Evolutionary conservation across 2,888 invertebrate genomes (phyloP).

Genomic region (Gymnosoma rotundatum): DNA sequence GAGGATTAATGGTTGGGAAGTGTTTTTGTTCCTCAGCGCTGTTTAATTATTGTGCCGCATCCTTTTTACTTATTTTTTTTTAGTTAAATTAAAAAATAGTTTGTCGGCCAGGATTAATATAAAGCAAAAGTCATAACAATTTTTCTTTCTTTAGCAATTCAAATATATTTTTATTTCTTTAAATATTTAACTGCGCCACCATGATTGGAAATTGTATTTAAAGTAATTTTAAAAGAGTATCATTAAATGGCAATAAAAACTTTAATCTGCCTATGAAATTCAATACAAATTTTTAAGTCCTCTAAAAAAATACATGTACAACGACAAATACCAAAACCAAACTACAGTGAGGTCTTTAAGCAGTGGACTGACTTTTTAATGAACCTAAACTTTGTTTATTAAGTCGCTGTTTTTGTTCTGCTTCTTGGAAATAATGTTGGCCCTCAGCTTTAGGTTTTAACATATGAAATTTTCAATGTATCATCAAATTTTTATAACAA

Average conservation of each 20-base stretch:
- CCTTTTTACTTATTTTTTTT: no score
- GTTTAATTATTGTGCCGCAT: no score
- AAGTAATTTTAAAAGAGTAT: slow-evolving; percentile 13
- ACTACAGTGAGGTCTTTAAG: no score
- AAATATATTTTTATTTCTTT: background rate
- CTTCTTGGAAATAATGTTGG: background rate
- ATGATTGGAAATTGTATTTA: background rate
- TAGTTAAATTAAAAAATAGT: no score
- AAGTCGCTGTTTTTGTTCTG: background rate
- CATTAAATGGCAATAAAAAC: slow-evolving; percentile 36
- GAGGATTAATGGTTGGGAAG: no score
- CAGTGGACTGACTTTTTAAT: background rate
- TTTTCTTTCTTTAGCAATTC: background rate
- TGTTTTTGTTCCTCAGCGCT: no score
- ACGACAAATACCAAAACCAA: no score
- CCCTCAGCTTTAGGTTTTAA: background rate
- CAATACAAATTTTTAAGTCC: slow-evolving; percentile 20
- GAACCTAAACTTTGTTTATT: slow-evolving; percentile 8
- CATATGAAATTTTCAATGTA: slow-evolving; percentile 13
- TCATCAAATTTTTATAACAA: slow-evolving; percentile 37
- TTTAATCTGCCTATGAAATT: slow-evolving; percentile 42
- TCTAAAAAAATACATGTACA: background rate
- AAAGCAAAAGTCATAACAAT: background rate
- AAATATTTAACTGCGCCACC: slow-evolving; percentile 20
- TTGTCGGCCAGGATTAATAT: no score